These are phyloP conservation scores for Diplodus sargus DNA, from an alignment of 2,797 vertebrate species.

Conservation along the genomic window DNA sequence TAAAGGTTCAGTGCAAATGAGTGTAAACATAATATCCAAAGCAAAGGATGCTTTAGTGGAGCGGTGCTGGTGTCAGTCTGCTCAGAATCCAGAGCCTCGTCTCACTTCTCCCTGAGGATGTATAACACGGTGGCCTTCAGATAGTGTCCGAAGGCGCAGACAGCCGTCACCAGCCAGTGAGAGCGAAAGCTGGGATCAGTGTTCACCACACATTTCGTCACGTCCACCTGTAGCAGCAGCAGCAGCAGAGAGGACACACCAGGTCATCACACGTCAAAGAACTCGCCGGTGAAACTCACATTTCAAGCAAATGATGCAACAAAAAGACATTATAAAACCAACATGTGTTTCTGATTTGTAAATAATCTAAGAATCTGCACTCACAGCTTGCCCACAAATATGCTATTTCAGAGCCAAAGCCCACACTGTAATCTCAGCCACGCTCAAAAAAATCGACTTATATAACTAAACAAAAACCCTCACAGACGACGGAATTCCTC, in stretches of 20 bases:
- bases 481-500: conserved; percentile 38
- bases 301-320: neutral
- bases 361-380: conserved; percentile 31
- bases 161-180: conserved; percentile 92
- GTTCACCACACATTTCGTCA: conserved; percentile 95
- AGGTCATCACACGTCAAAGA: neutral
- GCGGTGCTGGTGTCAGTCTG: conserved; percentile 33
- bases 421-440: conserved; percentile 50
- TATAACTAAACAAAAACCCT: conserved; percentile 26
- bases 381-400: conserved; percentile 44
- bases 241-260: conserved; percentile 32
- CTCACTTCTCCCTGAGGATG: conserved; percentile 94
- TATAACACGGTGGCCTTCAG: conserved; percentile 92
- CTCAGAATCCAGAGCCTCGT: conserved; percentile 34
- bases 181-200: conserved; percentile 90
- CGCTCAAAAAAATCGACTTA: conserved; percentile 23
- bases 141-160: conserved; percentile 91
- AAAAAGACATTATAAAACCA: neutral
- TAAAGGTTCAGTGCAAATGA: conserved; percentile 74
- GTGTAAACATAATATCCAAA: conserved; percentile 78
- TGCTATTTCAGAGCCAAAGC: conserved; percentile 53
- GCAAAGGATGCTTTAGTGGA: conserved; percentile 52
- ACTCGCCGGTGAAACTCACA: neutral
- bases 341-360: conserved; percentile 36
- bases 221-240: conserved; percentile 80